Percentiles rank a stretch among this genome's conserved stretches.
Conservation (phyloP, 2,113 vertebrate genomes). For the Sinocyclocheilus anophthalmus region DNA sequence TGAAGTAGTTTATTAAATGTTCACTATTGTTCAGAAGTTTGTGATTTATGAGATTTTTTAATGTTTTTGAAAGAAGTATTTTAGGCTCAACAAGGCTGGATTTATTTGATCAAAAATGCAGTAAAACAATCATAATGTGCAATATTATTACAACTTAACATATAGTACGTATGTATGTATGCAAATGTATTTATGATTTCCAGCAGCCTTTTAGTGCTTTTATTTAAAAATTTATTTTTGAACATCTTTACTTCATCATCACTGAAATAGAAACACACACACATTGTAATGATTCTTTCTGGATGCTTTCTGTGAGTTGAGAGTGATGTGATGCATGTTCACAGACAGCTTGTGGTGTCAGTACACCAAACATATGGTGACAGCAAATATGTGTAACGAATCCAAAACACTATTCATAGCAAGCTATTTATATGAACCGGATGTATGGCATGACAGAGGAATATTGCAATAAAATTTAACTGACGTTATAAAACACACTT, state of each 20-base stretch:
- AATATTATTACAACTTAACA: no score
- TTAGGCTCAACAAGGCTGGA: no score
- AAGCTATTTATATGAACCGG: constrained; percentile 29
- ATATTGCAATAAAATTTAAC: constrained; percentile 17
- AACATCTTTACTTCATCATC: neutral
- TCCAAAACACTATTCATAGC: constrained; percentile 39
- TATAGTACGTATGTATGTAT: no score
- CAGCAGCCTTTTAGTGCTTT: neutral
- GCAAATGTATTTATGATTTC: neutral
- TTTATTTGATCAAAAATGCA: no score
- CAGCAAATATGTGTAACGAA: constrained; percentile 23
- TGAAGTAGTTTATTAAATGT: neutral
- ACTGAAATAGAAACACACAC: neutral
- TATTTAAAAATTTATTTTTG: neutral
- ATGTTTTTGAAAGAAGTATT: no score
- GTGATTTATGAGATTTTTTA: neutral
- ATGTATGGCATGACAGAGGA: constrained; percentile 3
- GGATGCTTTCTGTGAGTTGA: constrained; percentile 26
- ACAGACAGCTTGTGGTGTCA: constrained; percentile 20
- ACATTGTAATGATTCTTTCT: neutral
- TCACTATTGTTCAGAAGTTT: neutral
- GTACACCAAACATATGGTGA: constrained; percentile 38
- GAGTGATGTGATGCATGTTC: constrained; percentile 26
- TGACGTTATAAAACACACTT: constrained; percentile 15
- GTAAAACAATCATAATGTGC: no score